Conservation (phyloP, 2,797 vertebrate genomes). For the Sebastes glaucus region DNA sequence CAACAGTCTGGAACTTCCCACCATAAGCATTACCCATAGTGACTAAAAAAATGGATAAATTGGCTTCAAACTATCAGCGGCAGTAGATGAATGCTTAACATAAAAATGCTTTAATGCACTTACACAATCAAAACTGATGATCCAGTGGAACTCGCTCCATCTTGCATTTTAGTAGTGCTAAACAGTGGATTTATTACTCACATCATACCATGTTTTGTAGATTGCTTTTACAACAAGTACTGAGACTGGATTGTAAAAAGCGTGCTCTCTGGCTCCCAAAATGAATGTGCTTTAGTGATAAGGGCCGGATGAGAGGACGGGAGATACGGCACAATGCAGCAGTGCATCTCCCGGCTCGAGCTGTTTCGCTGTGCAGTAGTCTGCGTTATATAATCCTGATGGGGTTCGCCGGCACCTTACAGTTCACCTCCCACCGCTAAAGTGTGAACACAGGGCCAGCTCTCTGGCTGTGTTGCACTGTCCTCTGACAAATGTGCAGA, state of each 20-base stretch:
- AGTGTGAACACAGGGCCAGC: slow-evolving; percentile 47
- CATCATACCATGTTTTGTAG: slow-evolving; percentile 44
- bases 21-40: neutral
- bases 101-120: slow-evolving; percentile 44
- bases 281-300: slow-evolving; percentile 81
- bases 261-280: slow-evolving; percentile 73
- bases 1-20: neutral
- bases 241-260: slow-evolving; percentile 60
- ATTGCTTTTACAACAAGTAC: slow-evolving; percentile 50
- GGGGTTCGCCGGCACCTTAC: slow-evolving; percentile 60
- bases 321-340: slow-evolving; percentile 74
- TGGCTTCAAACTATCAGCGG: slow-evolving; percentile 1
- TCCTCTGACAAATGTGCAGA: slow-evolving; percentile 36
- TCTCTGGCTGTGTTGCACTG: slow-evolving; percentile 10
- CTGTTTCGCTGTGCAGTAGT: slow-evolving; percentile 72
- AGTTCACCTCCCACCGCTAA: slow-evolving; percentile 50
- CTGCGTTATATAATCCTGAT: slow-evolving; percentile 74
- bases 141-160: slow-evolving; percentile 17
- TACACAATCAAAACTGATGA: slow-evolving; percentile 61
- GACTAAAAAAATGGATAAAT: neutral
- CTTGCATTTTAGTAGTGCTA: slow-evolving; percentile 58
- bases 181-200: slow-evolving; percentile 49
- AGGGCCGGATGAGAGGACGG: slow-evolving; percentile 75
- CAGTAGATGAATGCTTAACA: slow-evolving; percentile 15
- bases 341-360: slow-evolving; percentile 70